These are phyloP conservation scores for Lottia scabra DNA, from an alignment of 2,888 invertebrate genomes.

Conservation along the genomic window DNA sequence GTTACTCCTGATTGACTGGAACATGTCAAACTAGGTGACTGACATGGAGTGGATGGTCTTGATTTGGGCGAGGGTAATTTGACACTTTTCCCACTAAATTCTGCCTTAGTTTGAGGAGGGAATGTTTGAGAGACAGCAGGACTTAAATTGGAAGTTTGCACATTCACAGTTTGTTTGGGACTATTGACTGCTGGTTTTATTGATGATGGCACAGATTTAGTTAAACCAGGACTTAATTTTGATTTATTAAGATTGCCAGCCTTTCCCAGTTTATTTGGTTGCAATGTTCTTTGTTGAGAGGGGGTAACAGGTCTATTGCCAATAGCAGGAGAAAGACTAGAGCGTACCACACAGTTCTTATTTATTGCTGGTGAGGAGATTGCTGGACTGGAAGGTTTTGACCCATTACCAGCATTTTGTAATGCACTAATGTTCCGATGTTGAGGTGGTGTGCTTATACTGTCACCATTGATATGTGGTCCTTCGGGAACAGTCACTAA, in stretches of 20 bases:
- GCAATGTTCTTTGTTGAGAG: no score
- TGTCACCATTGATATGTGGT: conserved; percentile 57
- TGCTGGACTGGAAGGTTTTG: conserved; percentile 52
- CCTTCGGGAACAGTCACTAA: conserved; percentile 73
- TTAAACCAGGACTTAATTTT: conserved; percentile 12
- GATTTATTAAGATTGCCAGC: neutral
- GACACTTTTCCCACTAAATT: neutral
- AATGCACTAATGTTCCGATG: conserved; percentile 29
- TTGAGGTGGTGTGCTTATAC: conserved; percentile 24
- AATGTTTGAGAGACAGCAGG: conserved; percentile 25
- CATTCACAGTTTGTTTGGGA: neutral
- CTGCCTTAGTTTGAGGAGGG: conserved; percentile 8
- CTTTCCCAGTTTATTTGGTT: no score
- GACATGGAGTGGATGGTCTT: neutral
- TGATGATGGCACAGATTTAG: conserved; percentile 23
- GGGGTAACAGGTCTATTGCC: conserved; percentile 33
- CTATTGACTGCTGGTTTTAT: conserved; percentile 6
- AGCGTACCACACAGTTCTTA: conserved; percentile 9
- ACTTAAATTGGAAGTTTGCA: conserved; percentile 19
- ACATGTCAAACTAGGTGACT: conserved; percentile 10
- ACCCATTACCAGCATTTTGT: conserved; percentile 29
- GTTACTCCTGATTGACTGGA: neutral
- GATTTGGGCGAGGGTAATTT: conserved; percentile 16
- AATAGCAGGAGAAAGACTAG: conserved; percentile 25
- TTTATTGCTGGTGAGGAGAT: conserved; percentile 31